Conservation (phyloP, 2,888 invertebrate genomes). For the Tupiocoris notatus region DNA sequence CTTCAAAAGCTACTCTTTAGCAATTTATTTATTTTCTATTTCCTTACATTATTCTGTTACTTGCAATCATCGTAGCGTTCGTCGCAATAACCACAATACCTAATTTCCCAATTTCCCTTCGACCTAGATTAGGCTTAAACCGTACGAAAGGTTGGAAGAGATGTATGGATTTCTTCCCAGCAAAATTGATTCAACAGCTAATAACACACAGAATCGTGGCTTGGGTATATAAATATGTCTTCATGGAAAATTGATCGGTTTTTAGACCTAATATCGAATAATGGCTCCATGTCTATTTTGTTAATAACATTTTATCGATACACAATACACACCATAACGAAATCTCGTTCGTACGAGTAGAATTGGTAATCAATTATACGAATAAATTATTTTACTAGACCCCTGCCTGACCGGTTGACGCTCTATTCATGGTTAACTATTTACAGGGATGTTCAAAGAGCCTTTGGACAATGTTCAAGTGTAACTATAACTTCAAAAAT, state of each 20-base stretch:
- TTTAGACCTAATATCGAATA: not conserved
- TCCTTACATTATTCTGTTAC: too few relatives aligned
- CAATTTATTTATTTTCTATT: too few relatives aligned
- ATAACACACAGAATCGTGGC: not conserved
- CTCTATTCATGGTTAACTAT: not conserved
- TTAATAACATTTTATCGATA: not conserved
- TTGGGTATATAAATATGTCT: not conserved
- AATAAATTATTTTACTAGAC: not conserved
- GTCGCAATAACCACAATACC: too few relatives aligned
- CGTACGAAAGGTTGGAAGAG: too few relatives aligned
- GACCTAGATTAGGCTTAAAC: too few relatives aligned
- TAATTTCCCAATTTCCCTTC: too few relatives aligned
- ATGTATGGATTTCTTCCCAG: too few relatives aligned
- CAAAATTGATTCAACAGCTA: not conserved
- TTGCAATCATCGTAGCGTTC: too few relatives aligned
- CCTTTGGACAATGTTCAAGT: not conserved
- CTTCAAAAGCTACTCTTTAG: not conserved
- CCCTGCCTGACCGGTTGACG: not conserved
- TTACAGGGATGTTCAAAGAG: not conserved
- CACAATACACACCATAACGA: not conserved
- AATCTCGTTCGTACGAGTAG: not conserved
- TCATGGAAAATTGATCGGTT: not conserved
- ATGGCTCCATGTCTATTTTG: not conserved
- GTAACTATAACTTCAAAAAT: not conserved
- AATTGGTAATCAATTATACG: not conserved